A percentile compares a stretch with the other conserved stretches of the same genome.
phyloP scores from a whole-genome alignment of 2,888 invertebrate genomes.

The Acrobasis consociella region DNA sequence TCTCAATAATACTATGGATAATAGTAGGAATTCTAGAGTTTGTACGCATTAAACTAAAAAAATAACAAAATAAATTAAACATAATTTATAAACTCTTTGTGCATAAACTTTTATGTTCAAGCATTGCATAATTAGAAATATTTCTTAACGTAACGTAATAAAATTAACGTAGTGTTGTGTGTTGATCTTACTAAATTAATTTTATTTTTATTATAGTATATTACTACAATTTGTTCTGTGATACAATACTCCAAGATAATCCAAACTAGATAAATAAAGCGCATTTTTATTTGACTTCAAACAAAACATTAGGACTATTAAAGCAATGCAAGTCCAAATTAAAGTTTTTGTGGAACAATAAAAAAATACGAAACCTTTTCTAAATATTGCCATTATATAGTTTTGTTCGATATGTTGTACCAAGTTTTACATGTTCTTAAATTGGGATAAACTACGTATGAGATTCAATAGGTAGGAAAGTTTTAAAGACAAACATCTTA shows the following conservation, averaged over 20 bases:
- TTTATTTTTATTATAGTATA: background rate
- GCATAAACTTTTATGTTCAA: conserved; percentile 41
- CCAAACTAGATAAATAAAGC: too few species aligned
- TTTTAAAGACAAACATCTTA: conserved; percentile 29
- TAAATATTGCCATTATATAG: background rate
- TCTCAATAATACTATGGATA: conserved; percentile 23
- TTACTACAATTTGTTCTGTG: background rate
- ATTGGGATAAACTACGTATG: conserved; percentile 21
- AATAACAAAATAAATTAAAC: conserved; percentile 57
- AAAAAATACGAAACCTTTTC: background rate
- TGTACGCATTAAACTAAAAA: conserved; percentile 32
- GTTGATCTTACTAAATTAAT: background rate
- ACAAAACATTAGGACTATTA: too few species aligned
- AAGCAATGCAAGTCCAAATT: too few species aligned
- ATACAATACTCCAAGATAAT: background rate
- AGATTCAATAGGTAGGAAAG: conserved; percentile 6
- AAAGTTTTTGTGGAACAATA: too few species aligned
- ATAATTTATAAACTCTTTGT: conserved; percentile 43
- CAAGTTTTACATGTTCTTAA: background rate
- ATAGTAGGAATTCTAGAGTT: conserved; percentile 26
- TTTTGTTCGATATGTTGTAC: background rate
- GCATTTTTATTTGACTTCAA: too few species aligned
- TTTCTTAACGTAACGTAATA: background rate
- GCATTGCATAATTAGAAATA: conserved; percentile 15
- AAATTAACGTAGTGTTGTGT: background rate